Evolutionary conservation across 37 sponge, comb jelly and placozoan species (phyloP).

Genomic region (Diacarnus erythraeanus): DNA sequence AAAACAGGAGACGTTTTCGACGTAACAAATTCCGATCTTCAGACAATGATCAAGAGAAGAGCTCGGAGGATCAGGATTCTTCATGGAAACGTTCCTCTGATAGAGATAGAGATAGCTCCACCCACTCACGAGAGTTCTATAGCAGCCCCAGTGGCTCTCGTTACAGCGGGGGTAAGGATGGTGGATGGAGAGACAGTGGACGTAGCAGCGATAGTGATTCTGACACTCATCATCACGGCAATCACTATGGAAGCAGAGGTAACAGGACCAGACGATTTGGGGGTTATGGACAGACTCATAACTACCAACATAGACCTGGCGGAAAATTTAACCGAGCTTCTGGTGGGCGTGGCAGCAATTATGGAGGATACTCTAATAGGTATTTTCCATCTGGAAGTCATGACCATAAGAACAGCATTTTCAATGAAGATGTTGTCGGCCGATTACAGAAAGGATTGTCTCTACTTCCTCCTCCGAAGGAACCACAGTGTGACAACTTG

Average conservation of each 20-base stretch:
- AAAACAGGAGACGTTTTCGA: neutral
- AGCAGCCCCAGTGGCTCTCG: neutral
- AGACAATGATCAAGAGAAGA: neutral
- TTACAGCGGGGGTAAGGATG: neutral
- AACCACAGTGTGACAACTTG: constrained; percentile 10
- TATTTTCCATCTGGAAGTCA: neutral
- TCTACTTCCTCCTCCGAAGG: constrained; percentile 43
- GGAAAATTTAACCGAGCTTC: neutral
- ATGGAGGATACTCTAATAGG: constrained; percentile 5
- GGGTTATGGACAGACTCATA: constrained; percentile 7
- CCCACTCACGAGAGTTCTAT: constrained; percentile 3
- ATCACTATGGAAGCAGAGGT: neutral
- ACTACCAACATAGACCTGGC: neutral
- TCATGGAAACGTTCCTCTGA: neutral
- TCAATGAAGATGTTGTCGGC: neutral
- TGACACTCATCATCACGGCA: neutral
- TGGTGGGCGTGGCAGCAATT: neutral
- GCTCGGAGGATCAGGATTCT: neutral
- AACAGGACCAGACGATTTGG: constrained; percentile 1
- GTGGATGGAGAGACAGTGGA: too few relatives aligned
- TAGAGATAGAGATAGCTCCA: constrained; percentile 26
- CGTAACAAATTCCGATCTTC: neutral
- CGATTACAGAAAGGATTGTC: constrained; percentile 32
- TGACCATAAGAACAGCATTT: neutral
- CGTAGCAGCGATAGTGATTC: constrained; percentile 5